These are phyloP conservation scores for Hemitrygon akajei DNA, from an alignment of 2,797 vertebrate species.

Conservation along the genomic window DNA sequence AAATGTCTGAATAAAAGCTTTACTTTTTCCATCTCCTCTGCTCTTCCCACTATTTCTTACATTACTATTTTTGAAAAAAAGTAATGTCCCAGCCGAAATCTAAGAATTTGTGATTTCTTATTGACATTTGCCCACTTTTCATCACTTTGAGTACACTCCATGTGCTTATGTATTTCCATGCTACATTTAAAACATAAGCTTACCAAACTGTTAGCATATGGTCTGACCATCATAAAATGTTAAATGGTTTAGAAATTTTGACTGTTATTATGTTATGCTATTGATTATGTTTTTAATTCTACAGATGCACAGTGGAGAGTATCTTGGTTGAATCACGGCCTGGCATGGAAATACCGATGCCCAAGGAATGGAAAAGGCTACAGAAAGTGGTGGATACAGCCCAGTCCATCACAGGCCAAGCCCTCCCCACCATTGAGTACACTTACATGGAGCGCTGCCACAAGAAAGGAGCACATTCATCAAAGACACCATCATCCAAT, in stretches of 20 bases:
- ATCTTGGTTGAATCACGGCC: too few species aligned
- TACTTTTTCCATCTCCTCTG: background rate
- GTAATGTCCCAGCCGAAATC: background rate
- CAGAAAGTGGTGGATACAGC: too few species aligned
- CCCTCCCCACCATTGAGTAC: too few species aligned
- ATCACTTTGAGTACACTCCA: background rate
- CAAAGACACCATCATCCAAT: too few species aligned
- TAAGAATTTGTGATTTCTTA: background rate
- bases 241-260: background rate
- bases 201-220: background rate
- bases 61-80: background rate
- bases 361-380: too few species aligned
- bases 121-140: background rate
- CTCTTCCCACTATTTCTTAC: background rate
- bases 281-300: too few species aligned
- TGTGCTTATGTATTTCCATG: background rate
- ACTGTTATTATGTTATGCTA: background rate
- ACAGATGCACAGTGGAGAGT: too few species aligned
- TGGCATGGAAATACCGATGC: too few species aligned
- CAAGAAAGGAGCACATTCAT: too few species aligned
- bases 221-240: background rate
- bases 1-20: background rate
- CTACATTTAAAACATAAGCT: background rate
- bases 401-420: too few species aligned
- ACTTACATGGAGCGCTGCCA: too few species aligned